phyloP scores from a whole-genome alignment of 2,797 vertebrate species.

The Lateolabrax maculatus region DNA sequence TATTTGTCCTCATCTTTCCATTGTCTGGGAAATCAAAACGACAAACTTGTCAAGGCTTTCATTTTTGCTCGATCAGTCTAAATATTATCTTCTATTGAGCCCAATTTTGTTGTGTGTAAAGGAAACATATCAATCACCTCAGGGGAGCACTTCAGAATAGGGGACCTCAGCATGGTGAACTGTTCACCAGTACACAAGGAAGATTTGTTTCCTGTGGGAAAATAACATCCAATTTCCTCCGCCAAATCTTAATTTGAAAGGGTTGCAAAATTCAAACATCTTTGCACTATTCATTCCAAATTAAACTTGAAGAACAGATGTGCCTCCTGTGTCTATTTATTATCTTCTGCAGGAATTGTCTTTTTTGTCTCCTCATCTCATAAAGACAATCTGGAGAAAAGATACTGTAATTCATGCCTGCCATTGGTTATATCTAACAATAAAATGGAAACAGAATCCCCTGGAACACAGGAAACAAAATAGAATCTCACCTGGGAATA shows the following conservation, averaged over 20 bases:
- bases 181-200: constrained; percentile 82
- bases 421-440: constrained; percentile 43
- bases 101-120: constrained; percentile 44
- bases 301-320: constrained; percentile 45
- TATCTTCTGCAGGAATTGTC: constrained; percentile 10
- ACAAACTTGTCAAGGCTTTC: constrained; percentile 24
- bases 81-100: not conserved
- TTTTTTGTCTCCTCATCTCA: constrained; percentile 33
- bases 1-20: constrained; percentile 18
- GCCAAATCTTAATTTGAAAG: constrained; percentile 60
- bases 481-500: constrained; percentile 92
- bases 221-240: constrained; percentile 56
- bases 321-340: constrained; percentile 31
- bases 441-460: constrained; percentile 74
- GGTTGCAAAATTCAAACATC: constrained; percentile 23
- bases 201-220: constrained; percentile 90
- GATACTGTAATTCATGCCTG: constrained; percentile 35
- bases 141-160: constrained; percentile 87
- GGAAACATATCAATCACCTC: constrained; percentile 72
- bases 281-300: constrained; percentile 39
- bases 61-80: constrained; percentile 24
- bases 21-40: constrained; percentile 17
- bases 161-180: constrained; percentile 83
- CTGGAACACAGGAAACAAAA: constrained; percentile 97
- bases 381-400: constrained; percentile 51